Evolutionary conservation across 2,113 vertebrate genomes (phyloP).

Genomic region (Corvus hawaiiensis): DNA sequence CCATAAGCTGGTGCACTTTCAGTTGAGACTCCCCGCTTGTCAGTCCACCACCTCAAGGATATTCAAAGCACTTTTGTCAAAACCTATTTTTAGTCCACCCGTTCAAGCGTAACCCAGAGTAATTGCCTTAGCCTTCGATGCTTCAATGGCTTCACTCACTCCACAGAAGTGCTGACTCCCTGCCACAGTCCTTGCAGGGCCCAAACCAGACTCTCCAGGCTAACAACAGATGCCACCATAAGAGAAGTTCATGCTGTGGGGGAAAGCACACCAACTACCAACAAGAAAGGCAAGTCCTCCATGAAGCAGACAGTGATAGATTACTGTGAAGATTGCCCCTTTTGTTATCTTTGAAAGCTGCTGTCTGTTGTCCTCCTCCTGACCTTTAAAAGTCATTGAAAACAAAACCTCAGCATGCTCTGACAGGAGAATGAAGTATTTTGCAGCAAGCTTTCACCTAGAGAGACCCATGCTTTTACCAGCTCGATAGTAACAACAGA

Average conservation of each 20-base stretch:
- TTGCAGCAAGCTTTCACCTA: background rate
- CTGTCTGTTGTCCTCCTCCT: background rate
- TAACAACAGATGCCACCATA: background rate
- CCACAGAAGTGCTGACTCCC: background rate
- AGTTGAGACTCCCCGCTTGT: background rate
- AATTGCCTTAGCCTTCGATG: background rate
- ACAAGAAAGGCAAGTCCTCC: background rate
- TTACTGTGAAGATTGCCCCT: background rate
- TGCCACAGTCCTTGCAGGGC: background rate
- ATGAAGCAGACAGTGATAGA: background rate
- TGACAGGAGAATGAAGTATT: background rate
- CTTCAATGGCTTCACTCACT: background rate
- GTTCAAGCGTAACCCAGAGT: background rate
- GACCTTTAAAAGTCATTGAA: slow-evolving; percentile 32
- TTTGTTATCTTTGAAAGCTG: slow-evolving; percentile 4
- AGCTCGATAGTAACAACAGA: background rate
- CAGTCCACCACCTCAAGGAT: background rate
- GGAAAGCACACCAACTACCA: background rate
- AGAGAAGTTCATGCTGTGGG: background rate
- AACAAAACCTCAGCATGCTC: background rate
- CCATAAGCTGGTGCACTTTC: background rate
- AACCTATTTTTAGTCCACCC: background rate
- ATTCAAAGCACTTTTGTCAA: background rate
- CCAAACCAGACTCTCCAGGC: background rate
- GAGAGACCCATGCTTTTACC: background rate